Evolutionary conservation across 1,140 invertebrate genomes (phyloP).

Genomic region (Zaprionus africanus): DNA sequence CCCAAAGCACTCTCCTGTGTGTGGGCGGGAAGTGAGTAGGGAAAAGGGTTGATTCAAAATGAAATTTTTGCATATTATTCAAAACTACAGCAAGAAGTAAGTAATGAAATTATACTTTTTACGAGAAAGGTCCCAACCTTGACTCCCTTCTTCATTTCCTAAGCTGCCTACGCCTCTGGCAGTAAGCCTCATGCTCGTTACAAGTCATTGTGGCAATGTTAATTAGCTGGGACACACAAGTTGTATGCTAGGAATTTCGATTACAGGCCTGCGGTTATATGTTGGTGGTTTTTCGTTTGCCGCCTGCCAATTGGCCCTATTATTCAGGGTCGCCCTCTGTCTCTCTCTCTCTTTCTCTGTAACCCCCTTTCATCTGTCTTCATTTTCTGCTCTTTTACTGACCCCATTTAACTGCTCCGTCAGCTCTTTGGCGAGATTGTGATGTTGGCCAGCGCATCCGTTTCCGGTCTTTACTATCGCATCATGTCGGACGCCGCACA

Average conservation of each 20-base stretch:
- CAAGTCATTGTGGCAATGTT: constrained; percentile 34
- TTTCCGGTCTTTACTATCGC: constrained; percentile 94
- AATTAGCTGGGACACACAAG: constrained; percentile 44
- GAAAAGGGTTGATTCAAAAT: neutral
- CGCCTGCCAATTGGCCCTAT: constrained; percentile 42
- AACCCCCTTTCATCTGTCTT: neutral
- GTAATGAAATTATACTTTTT: neutral
- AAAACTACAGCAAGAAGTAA: neutral
- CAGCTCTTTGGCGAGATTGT: constrained; percentile 91
- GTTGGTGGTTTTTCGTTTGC: constrained; percentile 2
- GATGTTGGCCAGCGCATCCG: constrained; percentile 90
- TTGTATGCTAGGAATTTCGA: constrained; percentile 40
- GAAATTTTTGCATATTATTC: neutral
- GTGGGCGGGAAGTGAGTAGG: too few species aligned
- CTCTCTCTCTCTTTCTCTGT: neutral
- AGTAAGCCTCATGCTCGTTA: neutral
- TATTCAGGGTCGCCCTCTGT: constrained; percentile 37
- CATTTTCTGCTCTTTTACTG: neutral
- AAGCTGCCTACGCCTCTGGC: constrained; percentile 5
- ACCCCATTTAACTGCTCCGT: constrained; percentile 28
- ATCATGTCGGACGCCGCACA: constrained; percentile 93
- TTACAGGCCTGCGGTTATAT: constrained; percentile 29
- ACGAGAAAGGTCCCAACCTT: neutral
- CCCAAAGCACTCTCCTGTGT: neutral
- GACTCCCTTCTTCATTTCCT: neutral